phyloP scores from a whole-genome alignment of 2,888 invertebrate species.

The Phortica magna region DNA sequence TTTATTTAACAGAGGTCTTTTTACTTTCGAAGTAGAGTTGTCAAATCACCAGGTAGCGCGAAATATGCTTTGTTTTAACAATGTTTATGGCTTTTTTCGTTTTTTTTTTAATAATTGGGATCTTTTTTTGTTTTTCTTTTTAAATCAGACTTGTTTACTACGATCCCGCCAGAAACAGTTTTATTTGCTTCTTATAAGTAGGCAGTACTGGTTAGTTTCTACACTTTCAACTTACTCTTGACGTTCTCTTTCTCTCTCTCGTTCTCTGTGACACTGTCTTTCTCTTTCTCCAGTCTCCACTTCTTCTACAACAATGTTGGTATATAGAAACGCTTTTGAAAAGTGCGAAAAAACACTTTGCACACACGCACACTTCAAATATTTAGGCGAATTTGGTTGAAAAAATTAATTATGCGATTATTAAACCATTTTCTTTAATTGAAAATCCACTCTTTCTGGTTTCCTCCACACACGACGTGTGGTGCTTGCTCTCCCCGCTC shows the following conservation, averaged over 20 bases:
- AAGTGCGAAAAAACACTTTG: constrained; percentile 65
- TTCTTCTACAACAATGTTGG: constrained; percentile 20
- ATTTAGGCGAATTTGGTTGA: not conserved
- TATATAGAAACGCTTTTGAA: constrained; percentile 59
- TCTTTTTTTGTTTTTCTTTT: not conserved
- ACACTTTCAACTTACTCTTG: constrained; percentile 11
- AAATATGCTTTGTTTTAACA: too few species aligned
- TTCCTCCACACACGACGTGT: not conserved
- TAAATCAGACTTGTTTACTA: not conserved
- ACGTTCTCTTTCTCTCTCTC: constrained; percentile 27
- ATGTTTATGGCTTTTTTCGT: too few species aligned
- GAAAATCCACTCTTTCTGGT: not conserved
- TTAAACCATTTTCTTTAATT: constrained; percentile 17
- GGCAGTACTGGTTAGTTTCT: not conserved
- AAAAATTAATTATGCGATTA: constrained; percentile 7
- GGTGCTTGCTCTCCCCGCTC: not conserved
- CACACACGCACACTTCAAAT: constrained; percentile 46
- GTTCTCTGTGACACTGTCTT: not conserved
- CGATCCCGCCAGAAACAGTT: not conserved
- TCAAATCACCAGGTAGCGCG: too few species aligned
- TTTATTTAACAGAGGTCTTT: too few species aligned
- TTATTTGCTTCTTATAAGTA: not conserved
- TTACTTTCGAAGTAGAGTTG: too few species aligned
- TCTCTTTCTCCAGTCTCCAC: constrained; percentile 33
- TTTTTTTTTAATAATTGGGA: too few species aligned